Evolutionary conservation across 2,113 vertebrate genomes (phyloP).

Genomic region (Otis tarda): DNA sequence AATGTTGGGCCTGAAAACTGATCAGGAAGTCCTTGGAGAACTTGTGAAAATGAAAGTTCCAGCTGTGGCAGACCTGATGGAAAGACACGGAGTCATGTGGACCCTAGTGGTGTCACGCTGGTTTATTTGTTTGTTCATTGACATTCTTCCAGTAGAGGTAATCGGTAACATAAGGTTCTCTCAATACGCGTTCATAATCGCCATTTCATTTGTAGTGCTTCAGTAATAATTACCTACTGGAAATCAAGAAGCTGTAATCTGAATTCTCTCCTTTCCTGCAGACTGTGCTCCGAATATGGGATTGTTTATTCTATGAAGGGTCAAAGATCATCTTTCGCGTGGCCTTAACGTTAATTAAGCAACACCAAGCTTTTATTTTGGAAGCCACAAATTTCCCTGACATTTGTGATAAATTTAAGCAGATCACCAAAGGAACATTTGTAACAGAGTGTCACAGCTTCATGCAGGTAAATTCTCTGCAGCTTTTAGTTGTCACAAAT

Average conservation of each 20-base stretch:
- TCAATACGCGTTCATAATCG: too few relatives aligned
- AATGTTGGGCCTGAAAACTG: slow-evolving; percentile 91
- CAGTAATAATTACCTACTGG: background rate
- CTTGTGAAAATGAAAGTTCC: slow-evolving; percentile 90
- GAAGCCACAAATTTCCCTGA: slow-evolving; percentile 85
- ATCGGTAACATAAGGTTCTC: background rate
- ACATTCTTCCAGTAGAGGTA: slow-evolving; percentile 93
- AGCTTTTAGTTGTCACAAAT: background rate
- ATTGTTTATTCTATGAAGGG: slow-evolving; percentile 94
- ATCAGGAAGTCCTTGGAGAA: slow-evolving; percentile 92
- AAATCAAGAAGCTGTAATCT: background rate
- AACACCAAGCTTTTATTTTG: slow-evolving; percentile 86
- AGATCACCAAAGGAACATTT: slow-evolving; percentile 85
- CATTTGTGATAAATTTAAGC: slow-evolving; percentile 90
- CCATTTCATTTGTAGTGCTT: background rate
- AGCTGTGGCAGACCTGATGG: slow-evolving; percentile 87
- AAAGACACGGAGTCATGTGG: slow-evolving; percentile 86
- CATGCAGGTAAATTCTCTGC: slow-evolving; percentile 82
- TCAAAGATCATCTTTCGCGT: slow-evolving; percentile 95
- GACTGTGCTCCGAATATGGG: slow-evolving; percentile 96
- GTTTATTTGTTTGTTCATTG: slow-evolving; percentile 96
- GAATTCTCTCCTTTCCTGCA: slow-evolving; percentile 51
- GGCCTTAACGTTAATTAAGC: slow-evolving; percentile 89
- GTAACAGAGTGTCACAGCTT: slow-evolving; percentile 91
- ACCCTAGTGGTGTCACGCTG: slow-evolving; percentile 90